Percentiles rank a stretch among this genome's conserved stretches.
Evolutionary conservation across 2,888 invertebrate genomes (phyloP).

Genomic region (Neuroscelio doddi): DNA sequence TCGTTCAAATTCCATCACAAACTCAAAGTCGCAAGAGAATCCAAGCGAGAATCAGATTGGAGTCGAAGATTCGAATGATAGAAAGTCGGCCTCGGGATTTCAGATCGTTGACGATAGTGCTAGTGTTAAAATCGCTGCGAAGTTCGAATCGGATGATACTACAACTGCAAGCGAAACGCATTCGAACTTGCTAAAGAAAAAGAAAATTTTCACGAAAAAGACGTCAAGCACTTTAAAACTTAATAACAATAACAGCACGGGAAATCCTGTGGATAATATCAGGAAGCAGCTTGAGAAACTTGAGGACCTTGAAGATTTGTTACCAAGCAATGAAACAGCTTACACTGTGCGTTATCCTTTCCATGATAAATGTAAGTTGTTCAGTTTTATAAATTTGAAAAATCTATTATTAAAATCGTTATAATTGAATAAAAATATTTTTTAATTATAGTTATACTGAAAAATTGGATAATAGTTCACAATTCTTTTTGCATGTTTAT

Average conservation of each 20-base stretch:
- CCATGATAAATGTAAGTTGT: conserved; percentile 77
- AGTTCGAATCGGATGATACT: conserved; percentile 69
- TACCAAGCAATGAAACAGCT: conserved; percentile 81
- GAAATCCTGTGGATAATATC: conserved; percentile 82
- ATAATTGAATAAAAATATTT: too few relatives aligned
- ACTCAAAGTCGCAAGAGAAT: conserved; percentile 56
- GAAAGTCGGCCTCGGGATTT: conserved; percentile 48
- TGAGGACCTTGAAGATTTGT: conserved; percentile 87
- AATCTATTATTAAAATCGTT: too few relatives aligned
- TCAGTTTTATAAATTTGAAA: too few relatives aligned
- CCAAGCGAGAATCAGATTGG: conserved; percentile 47
- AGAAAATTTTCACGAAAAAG: conserved; percentile 65
- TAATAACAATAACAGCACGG: conserved; percentile 61
- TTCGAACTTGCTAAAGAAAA: conserved; percentile 59
- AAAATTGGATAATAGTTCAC: too few relatives aligned
- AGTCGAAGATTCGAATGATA: conserved; percentile 52
- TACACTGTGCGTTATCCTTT: conserved; percentile 88
- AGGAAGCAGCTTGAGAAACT: conserved; percentile 85
- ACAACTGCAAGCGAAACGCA: conserved; percentile 68
- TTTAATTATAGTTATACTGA: too few relatives aligned
- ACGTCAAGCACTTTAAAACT: conserved; percentile 66
- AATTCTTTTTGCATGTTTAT: too few relatives aligned
- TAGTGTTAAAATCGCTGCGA: conserved; percentile 52
- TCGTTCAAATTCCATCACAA: conserved; percentile 63
- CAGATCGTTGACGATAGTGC: conserved; percentile 39